These are phyloP conservation scores for Montipora capricornis DNA, from an alignment of 64 coral and sea anemone genomes.

Conservation along the genomic window DNA sequence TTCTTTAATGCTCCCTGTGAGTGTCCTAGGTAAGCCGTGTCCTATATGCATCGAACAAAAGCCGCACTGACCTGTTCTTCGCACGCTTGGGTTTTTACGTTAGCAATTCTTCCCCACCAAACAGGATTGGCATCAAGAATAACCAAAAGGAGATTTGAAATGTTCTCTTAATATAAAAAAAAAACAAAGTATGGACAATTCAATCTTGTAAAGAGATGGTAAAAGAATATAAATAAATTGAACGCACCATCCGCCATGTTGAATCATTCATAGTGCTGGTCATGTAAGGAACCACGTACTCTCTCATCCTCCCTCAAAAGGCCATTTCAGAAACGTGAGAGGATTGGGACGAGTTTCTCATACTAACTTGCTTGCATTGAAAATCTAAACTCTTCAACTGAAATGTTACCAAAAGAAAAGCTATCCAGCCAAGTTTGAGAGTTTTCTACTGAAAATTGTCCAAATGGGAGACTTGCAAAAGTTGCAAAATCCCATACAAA, in stretches of 20 bases:
- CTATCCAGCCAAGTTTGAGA: no score
- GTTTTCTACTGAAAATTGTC: no score
- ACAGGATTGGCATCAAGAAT: constrained; percentile 94
- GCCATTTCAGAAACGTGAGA: no score
- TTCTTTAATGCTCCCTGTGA: not conserved
- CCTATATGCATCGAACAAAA: no score
- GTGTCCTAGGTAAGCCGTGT: no score
- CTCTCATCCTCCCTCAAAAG: not conserved
- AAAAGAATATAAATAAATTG: not conserved
- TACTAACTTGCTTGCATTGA: no score
- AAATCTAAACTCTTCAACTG: no score
- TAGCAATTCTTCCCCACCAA: constrained; percentile 79
- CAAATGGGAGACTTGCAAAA: no score
- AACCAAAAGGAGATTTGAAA: constrained; percentile 73
- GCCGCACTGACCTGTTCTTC: not conserved
- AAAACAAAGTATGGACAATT: not conserved
- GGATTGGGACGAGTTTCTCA: no score
- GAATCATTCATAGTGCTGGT: not conserved
- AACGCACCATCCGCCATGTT: constrained; percentile 88
- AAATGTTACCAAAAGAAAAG: no score
- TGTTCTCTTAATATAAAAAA: constrained; percentile 72
- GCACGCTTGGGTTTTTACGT: constrained; percentile 39
- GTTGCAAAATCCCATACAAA: no score
- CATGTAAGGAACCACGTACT: not conserved
- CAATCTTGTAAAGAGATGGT: not conserved